These are phyloP conservation scores for Ceratina australensis DNA, from an alignment of 1,140 invertebrate species.

Conservation along the genomic window DNA sequence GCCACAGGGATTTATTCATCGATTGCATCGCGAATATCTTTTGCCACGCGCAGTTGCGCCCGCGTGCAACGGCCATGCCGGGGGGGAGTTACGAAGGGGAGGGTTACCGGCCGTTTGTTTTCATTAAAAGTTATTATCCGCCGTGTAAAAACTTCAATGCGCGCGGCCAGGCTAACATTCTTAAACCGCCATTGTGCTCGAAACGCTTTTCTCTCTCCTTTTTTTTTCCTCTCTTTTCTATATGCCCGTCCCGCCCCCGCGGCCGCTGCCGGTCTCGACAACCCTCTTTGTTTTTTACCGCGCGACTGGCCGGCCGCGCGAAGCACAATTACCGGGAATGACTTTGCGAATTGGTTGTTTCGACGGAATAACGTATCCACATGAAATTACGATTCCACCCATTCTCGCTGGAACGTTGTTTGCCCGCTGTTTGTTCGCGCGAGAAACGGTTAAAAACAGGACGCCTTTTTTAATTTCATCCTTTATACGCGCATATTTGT, in stretches of 20 bases:
- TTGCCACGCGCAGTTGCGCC: neutral
- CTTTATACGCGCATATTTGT: neutral
- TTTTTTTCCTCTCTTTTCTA: neutral
- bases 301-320: neutral
- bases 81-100: conserved; percentile 21
- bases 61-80: conserved; percentile 11
- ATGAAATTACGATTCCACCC: conserved; percentile 46
- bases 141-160: conserved; percentile 59
- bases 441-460: neutral
- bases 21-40: conserved; percentile 17
- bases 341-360: conserved; percentile 47
- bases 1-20: conserved; percentile 4
- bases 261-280: too few relatives aligned
- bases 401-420: conserved; percentile 15
- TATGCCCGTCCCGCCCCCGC: neutral
- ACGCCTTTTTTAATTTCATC: neutral
- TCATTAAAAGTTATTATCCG: conserved; percentile 64
- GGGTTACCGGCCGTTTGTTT: conserved; percentile 53
- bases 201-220: conserved; percentile 33
- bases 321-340: conserved; percentile 43
- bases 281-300: neutral
- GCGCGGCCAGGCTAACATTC: conserved; percentile 47
- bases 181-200: conserved; percentile 58
- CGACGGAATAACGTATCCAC: conserved; percentile 46
- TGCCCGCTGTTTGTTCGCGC: conserved; percentile 1